A percentile compares a stretch with the other conserved stretches of the same genome.
Evolutionary conservation across 2,888 invertebrate species (phyloP).

Genomic region (Eupithecia inturbata): DNA sequence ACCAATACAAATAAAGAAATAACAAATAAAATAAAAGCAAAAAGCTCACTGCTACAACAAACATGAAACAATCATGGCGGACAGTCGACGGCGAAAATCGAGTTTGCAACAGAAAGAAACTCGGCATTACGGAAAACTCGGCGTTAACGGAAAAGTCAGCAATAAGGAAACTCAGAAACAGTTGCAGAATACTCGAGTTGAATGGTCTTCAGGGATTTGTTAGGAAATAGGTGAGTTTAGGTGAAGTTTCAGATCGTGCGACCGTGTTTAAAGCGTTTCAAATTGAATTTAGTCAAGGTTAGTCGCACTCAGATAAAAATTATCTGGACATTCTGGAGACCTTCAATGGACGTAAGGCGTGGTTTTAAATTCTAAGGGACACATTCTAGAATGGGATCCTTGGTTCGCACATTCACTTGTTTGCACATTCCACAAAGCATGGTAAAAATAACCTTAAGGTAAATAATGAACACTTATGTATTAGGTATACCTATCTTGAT

Average conservation of each 20-base stretch:
- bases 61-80: constrained; percentile 15
- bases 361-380: no score
- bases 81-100: constrained; percentile 30
- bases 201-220: constrained; percentile 3
- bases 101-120: constrained; percentile 24
- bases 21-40: constrained; percentile 1
- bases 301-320: no score
- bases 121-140: constrained; percentile 6
- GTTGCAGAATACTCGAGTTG: constrained; percentile 8
- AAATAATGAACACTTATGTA: no score
- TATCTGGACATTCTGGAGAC: no score
- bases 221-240: not conserved
- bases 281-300: no score
- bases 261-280: not conserved
- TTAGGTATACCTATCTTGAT: no score
- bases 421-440: no score
- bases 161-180: constrained; percentile 4
- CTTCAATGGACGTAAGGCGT: no score
- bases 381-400: no score
- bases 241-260: not conserved
- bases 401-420: no score
- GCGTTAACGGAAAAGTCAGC: constrained; percentile 20
- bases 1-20: not conserved
- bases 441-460: no score
- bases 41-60: not conserved